phyloP scores from a whole-genome alignment of 2,113 vertebrate species.

The Heterochromis multidens region DNA sequence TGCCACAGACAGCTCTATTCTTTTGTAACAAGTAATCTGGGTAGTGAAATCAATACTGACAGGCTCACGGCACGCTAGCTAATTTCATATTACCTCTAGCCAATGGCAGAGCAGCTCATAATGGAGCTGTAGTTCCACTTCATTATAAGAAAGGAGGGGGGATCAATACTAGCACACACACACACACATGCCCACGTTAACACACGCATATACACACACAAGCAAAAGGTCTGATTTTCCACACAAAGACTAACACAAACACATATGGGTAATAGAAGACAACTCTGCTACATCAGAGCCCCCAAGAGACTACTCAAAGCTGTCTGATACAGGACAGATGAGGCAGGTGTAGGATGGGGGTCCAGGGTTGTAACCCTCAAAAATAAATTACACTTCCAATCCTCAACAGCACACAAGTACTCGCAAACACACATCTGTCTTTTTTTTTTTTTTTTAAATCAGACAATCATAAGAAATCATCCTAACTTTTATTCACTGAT shows the following conservation, averaged over 20 bases:
- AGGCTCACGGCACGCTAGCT: conserved; percentile 89
- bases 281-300: conserved; percentile 41
- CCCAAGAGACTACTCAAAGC: conserved; percentile 50
- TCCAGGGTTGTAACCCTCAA: conserved; percentile 46
- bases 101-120: conserved; percentile 87
- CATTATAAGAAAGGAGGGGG: conserved; percentile 84
- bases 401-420: neutral
- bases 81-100: conserved; percentile 98
- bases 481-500: conserved; percentile 30
- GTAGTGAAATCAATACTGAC: conserved; percentile 98
- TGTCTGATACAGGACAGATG: conserved; percentile 61
- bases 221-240: conserved; percentile 39
- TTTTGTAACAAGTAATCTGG: conserved; percentile 99
- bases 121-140: conserved; percentile 97
- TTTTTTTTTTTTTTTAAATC: conserved; percentile 15
- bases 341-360: conserved; percentile 28
- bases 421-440: neutral
- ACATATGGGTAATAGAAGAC: conserved; percentile 31
- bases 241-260: conserved; percentile 48
- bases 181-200: conserved; percentile 24
- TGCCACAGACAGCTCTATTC: conserved; percentile 98
- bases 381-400: conserved; percentile 68
- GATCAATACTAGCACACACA: conserved; percentile 81
- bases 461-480: conserved; percentile 46
- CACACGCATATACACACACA: conserved; percentile 28